These are phyloP conservation scores for Nudaria mundana DNA, from an alignment of 2,888 invertebrate species.

Conservation along the genomic window DNA sequence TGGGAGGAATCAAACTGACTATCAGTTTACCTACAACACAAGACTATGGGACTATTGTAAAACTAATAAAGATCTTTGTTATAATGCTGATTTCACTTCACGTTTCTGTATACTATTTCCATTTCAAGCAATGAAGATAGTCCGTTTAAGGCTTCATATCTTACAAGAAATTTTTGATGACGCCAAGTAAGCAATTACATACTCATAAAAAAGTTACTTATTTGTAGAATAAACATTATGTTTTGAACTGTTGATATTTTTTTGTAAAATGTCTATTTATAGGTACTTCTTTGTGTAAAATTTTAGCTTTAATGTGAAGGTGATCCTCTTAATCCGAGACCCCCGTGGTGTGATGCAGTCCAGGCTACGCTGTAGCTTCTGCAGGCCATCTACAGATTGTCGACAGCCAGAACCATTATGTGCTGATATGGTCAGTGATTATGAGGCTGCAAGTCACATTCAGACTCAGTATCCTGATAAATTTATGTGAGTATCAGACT, in stretches of 20 bases:
- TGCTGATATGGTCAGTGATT: constrained; percentile 91
- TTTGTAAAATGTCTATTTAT: too few species aligned
- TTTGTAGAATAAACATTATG: too few species aligned
- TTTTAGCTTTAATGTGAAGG: constrained; percentile 85
- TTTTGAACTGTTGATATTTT: too few species aligned
- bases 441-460: constrained; percentile 86
- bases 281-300: too few species aligned
- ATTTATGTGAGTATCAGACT: constrained; percentile 88
- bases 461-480: constrained; percentile 85
- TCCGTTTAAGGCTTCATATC: constrained; percentile 87
- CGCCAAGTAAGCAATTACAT: constrained; percentile 84
- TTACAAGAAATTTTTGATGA: constrained; percentile 87
- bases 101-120: constrained; percentile 90
- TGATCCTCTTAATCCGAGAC: constrained; percentile 90
- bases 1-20: neutral
- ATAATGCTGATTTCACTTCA: neutral
- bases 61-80: neutral
- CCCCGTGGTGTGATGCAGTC: constrained; percentile 94
- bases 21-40: neutral
- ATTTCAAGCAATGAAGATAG: constrained; percentile 94
- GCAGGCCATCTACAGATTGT: constrained; percentile 89
- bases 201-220: too few species aligned
- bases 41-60: neutral
- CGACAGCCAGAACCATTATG: constrained; percentile 89
- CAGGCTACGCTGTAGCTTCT: constrained; percentile 89